A percentile compares a stretch with the other conserved stretches of the same genome.
Evolutionary conservation across 2,888 invertebrate species (phyloP).

Genomic region (Diachrysia chrysitis): DNA sequence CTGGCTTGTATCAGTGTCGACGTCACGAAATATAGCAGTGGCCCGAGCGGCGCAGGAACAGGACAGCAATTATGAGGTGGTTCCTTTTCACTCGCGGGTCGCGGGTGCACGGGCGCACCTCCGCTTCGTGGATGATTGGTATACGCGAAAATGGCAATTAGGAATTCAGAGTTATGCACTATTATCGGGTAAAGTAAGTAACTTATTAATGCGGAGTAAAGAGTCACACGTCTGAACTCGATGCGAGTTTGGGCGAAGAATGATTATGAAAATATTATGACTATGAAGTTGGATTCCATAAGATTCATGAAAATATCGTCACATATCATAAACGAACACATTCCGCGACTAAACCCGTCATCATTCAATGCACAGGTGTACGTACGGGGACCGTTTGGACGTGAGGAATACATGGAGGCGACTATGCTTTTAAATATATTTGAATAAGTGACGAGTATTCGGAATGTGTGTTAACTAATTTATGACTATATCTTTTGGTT

Average conservation of each 20-base stretch:
- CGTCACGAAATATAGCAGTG: neutral
- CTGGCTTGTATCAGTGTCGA: too few relatives aligned
- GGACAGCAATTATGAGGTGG: constrained; percentile 9
- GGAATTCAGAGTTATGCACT: neutral
- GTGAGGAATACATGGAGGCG: constrained; percentile 16
- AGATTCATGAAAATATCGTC: constrained; percentile 14
- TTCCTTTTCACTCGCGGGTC: constrained; percentile 9
- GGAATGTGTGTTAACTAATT: neutral
- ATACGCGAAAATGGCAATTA: constrained; percentile 8
- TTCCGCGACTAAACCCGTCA: constrained; percentile 50
- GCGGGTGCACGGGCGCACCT: constrained; percentile 1
- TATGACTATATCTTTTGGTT: too few relatives aligned
- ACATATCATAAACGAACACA: constrained; percentile 22
- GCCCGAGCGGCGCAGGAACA: constrained; percentile 5
- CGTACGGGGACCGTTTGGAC: constrained; percentile 59
- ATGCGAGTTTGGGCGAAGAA: too few relatives aligned
- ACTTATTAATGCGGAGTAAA: neutral
- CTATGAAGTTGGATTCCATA: too few relatives aligned
- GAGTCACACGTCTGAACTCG: constrained; percentile 1
- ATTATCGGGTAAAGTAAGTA: constrained; percentile 10
- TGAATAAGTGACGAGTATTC: neutral
- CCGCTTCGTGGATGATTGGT: neutral
- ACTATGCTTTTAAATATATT: neutral
- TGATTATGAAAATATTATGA: too few relatives aligned
- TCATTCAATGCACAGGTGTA: constrained; percentile 67